Base-by-base conservation (phyloP, 2,797 vertebrate species). In the Bradypodion ventrale region DNA sequence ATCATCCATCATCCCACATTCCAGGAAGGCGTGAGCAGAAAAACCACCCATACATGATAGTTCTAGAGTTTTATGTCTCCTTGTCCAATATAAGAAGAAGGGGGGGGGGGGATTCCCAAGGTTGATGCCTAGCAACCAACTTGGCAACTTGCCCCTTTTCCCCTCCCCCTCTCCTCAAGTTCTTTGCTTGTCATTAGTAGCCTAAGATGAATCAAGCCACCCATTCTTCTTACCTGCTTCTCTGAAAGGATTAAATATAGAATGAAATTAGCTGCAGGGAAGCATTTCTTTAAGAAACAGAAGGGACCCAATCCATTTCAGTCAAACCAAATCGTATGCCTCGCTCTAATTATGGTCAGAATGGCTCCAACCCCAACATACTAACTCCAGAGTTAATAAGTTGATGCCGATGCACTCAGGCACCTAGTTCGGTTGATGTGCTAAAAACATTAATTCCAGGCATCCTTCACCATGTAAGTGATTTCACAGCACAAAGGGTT, bases 121-220 rank as follows among this genome's bases (percentile, higher is more conserved):
- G 65, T 78, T 77, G 63, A 59, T 35, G 81, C 84, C 81, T 86
- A 88, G 84, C 84, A 88, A 86, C 84, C 44, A 21, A 40, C 29
- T 72, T 72, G 63, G 46, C 78, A 49, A 49, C 15, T 21, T 4
- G 32, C 37, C 62, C 77, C 21, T 29, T 29, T 15, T 60, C 35
- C 19, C 70, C 5, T 25, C 37, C 44, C 74, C 35, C 74, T 15
- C 15, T 27, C 35, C 73, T 59, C 73, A 46, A 52, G 83, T 29
- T n/a, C 70, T 68, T 73, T 77, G 46, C 66, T 83, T 46, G 37
- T 75, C 76, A 40, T 37, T n/a, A 79, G 62, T 7, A 37, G 27
- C 46, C 52, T 79, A 76, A 76, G 70, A 29, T 52, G 70, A 76
- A 78, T 29, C 46, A 56, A 73, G 37, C 16, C 49, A 68, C 27